These are phyloP conservation scores for Orbicella faveolata DNA, from an alignment of 64 coral and sea anemone genomes.

Conservation along the genomic window DNA sequence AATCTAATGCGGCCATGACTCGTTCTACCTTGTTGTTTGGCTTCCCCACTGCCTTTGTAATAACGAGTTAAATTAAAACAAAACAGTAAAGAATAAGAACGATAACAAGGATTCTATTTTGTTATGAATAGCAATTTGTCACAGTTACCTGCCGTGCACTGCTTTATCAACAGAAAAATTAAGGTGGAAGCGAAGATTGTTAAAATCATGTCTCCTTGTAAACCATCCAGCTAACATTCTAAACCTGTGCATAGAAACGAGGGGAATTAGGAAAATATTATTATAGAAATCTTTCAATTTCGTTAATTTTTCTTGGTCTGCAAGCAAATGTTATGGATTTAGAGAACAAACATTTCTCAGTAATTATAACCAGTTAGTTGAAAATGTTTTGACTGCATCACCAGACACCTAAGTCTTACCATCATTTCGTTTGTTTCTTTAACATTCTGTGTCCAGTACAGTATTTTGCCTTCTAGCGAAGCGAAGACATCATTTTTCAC, in stretches of 20 bases:
- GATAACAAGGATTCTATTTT: not conserved
- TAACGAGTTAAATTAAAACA: not conserved
- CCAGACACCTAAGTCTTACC: not conserved
- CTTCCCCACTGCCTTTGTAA: too few relatives aligned
- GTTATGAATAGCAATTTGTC: not conserved
- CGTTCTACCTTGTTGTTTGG: too few relatives aligned
- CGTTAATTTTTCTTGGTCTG: not conserved
- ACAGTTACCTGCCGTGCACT: not conserved
- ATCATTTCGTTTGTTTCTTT: not conserved
- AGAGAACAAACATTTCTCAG: not conserved
- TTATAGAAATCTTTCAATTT: not conserved
- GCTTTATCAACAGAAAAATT: not conserved
- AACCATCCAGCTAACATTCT: not conserved
- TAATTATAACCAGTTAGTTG: not conserved
- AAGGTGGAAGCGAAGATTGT: not conserved
- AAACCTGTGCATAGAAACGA: not conserved
- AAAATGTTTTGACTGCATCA: not conserved
- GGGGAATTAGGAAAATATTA: not conserved
- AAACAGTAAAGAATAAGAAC: not conserved
- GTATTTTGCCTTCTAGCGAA: too few relatives aligned
- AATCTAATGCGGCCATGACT: too few relatives aligned
- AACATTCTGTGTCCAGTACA: not conserved
- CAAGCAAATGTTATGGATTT: not conserved
- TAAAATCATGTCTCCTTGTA: conserved; percentile 10
- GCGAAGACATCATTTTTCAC: not conserved